Base-by-base conservation (phyloP, 2,113 vertebrate species). In the Triplophysa siluroides region DNA sequence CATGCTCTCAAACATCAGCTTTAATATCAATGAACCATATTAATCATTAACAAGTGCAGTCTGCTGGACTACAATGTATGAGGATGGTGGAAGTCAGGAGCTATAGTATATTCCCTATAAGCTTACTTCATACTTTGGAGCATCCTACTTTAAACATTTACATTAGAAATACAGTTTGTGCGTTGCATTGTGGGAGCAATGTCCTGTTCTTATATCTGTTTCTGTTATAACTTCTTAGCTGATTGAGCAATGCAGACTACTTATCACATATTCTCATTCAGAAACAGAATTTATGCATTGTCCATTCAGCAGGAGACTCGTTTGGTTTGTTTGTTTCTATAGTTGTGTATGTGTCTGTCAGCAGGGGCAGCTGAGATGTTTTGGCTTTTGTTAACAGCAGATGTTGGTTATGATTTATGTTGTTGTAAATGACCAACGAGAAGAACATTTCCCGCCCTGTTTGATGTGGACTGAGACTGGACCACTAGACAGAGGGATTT, bases 351-450 rank as follows among this genome's bases (percentile, higher is more conserved):
- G 41, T 68, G 62, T 16, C 7, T 79, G 16, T 76, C 71, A 75
- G 60, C 61, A 64, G 64, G 56, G 65, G 24, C 18, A 47, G 65
- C 13, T 43, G 13, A n/a, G n/a, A 54, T 23, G 67, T 63, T 72
- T 62, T 72, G 54, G 52, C 47, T 71, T 76, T 76, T 50, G 77
- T 82, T 82, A 82, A 85, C 80, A 80, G 61, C 73, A 85, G 80
- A 81, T 82, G 80, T 79, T 80, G 66, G 72, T 21, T 64, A 60
- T 80, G 80, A 80, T 77, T 77, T 81, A 79, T 76, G 83, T 81
- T 52, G 43, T 43, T n/a, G 64, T 81, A 71, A 79, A 79, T 76
- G 62, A 75, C 76, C 75, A 71, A 24, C 18, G 72, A 80, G 82
- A 50, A 56, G 38, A 16, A 45, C 29, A 65, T 41, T 26, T 23